These are phyloP conservation scores for Limnephilus lunatus DNA, from an alignment of 2,888 invertebrate genomes.

Conservation along the genomic window DNA sequence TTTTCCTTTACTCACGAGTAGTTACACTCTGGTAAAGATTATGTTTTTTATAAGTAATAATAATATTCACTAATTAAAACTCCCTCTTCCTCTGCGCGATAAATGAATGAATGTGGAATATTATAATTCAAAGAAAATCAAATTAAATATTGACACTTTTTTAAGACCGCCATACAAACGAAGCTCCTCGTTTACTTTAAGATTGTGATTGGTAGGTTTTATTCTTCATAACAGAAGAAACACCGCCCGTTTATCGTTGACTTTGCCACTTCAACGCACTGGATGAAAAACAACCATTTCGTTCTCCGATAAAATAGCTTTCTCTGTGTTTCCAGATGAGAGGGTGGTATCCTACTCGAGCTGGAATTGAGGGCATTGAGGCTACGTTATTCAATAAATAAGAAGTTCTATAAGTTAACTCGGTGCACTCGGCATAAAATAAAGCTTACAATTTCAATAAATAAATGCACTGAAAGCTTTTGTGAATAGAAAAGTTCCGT, in stretches of 20 bases:
- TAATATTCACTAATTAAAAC: no score
- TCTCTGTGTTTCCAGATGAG: background rate
- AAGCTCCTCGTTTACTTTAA: background rate
- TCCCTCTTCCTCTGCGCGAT: no score
- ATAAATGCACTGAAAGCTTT: background rate
- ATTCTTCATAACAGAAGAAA: background rate
- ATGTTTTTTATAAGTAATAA: no score
- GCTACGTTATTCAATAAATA: background rate
- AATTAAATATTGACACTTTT: no score
- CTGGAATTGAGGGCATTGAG: background rate
- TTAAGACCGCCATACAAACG: no score
- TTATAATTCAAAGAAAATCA: no score
- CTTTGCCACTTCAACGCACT: background rate
- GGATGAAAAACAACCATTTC: background rate
- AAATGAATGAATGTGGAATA: no score
- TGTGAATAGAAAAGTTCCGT: background rate
- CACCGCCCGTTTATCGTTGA: background rate
- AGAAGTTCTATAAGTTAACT: background rate
- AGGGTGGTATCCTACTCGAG: background rate
- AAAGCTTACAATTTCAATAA: background rate
- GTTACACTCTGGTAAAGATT: no score
- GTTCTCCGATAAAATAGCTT: background rate
- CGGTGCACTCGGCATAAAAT: background rate
- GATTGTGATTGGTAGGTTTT: background rate
- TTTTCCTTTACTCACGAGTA: no score